These are phyloP conservation scores for Pseudoips prasinana DNA, from an alignment of 2,888 invertebrate genomes.

Conservation along the genomic window DNA sequence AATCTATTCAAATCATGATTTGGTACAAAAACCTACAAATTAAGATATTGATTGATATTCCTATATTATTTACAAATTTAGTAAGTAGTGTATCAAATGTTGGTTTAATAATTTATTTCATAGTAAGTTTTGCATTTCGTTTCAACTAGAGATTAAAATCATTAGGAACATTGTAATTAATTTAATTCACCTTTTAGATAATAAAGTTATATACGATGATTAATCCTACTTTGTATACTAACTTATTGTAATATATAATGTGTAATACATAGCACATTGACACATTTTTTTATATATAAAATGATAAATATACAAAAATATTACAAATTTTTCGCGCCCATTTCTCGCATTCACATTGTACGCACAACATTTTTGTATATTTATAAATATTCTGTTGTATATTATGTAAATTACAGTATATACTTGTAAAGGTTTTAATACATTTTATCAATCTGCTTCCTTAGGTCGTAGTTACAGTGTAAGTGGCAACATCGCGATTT, in stretches of 20 bases:
- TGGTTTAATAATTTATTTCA: slow-evolving; percentile 71
- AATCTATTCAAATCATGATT: slow-evolving; percentile 57
- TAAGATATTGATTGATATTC: slow-evolving; percentile 76
- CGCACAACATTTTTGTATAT: slow-evolving; percentile 35
- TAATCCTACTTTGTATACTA: slow-evolving; percentile 38
- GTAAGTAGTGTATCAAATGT: slow-evolving; percentile 48
- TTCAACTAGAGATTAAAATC: slow-evolving; percentile 56
- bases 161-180: slow-evolving; percentile 59
- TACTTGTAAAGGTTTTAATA: slow-evolving; percentile 21
- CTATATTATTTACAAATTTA: slow-evolving; percentile 70
- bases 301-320: slow-evolving; percentile 17
- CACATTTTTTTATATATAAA: slow-evolving; percentile 22
- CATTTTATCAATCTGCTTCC: slow-evolving; percentile 19
- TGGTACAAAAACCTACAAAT: slow-evolving; percentile 80
- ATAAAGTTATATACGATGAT: slow-evolving; percentile 45
- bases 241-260: slow-evolving; percentile 30
- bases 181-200: slow-evolving; percentile 56
- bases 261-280: slow-evolving; percentile 27
- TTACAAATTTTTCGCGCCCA: slow-evolving; percentile 19
- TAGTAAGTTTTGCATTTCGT: slow-evolving; percentile 71
- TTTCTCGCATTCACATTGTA: slow-evolving; percentile 18
- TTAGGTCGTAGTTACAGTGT: no score
- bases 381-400: slow-evolving; percentile 45
- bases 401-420: slow-evolving; percentile 57
- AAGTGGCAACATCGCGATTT: no score